phyloP scores from a whole-genome alignment of 2,113 vertebrate species.

The Trichechus manatus region DNA sequence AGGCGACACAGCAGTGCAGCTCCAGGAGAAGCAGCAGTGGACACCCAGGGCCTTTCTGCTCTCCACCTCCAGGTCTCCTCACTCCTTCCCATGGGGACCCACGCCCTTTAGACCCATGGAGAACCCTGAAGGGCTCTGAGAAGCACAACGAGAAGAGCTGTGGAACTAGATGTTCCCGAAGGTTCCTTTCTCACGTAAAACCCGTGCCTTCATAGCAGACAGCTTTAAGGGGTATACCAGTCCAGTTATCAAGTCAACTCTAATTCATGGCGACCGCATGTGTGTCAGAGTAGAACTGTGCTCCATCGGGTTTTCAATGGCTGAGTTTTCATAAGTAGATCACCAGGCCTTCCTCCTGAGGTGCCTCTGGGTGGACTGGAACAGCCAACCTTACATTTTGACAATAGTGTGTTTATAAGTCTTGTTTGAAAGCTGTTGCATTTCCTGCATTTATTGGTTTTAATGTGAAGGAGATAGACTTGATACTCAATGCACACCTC shows the following conservation, averaged over 20 bases:
- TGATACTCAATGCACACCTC: not conserved
- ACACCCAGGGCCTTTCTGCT: no score
- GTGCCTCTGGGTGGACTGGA: no score
- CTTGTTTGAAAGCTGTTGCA: not conserved
- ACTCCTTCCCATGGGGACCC: not conserved
- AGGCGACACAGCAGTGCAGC: no score
- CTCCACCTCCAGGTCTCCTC: no score
- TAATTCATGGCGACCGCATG: no score
- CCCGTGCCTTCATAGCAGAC: not conserved
- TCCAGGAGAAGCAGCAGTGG: no score
- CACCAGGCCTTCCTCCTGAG: no score
- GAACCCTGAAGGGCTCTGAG: not conserved
- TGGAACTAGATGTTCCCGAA: not conserved
- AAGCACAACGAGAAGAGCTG: not conserved
- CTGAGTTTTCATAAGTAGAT: no score
- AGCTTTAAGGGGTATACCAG: not conserved
- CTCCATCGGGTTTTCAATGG: no score
- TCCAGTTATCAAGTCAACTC: no score
- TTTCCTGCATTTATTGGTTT: constrained; percentile 26
- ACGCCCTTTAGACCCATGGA: no score
- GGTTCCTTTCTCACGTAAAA: not conserved
- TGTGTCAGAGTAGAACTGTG: no score
- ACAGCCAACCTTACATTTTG: not conserved
- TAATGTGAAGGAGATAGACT: not conserved
- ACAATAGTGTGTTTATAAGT: not conserved